Conservation (phyloP, 2,113 vertebrate genomes). For the Thryonomys swinderianus region DNA sequence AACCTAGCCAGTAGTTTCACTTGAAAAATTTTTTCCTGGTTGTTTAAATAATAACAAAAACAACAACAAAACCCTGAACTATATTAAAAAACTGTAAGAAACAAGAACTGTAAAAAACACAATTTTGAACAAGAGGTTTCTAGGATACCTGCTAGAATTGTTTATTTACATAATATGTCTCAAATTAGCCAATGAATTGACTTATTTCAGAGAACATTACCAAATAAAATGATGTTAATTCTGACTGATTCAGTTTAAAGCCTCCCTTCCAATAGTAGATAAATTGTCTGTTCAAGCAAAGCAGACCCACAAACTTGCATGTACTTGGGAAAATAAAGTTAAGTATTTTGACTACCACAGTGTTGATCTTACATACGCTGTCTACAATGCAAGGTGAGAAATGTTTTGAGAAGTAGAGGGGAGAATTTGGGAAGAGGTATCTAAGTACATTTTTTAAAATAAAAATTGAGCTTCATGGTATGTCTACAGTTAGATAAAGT, state of each 20-base stretch:
- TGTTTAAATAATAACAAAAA: background rate
- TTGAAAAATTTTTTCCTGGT: background rate
- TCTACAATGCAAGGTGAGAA: background rate
- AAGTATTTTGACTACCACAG: background rate
- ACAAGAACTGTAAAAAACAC: background rate
- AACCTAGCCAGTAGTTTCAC: background rate
- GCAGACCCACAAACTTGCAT: background rate
- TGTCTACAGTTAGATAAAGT: background rate
- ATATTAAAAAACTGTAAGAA: background rate
- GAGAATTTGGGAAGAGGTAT: background rate
- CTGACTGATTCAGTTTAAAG: background rate
- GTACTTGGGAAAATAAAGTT: background rate
- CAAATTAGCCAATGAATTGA: slow-evolving; percentile 11
- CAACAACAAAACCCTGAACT: too few species aligned
- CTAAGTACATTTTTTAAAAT: background rate
- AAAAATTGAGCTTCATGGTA: background rate
- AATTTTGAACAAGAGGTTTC: background rate
- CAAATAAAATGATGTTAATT: background rate
- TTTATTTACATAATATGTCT: background rate
- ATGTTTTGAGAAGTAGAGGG: background rate
- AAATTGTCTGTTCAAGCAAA: background rate
- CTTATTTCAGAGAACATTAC: background rate
- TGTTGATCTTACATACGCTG: background rate
- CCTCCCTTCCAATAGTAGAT: background rate
- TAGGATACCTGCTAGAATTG: background rate